Percentiles rank a stretch among this genome's conserved stretches.
phyloP scores from a whole-genome alignment of 2,113 vertebrate genomes.

The Myiozetetes cayanensis region DNA sequence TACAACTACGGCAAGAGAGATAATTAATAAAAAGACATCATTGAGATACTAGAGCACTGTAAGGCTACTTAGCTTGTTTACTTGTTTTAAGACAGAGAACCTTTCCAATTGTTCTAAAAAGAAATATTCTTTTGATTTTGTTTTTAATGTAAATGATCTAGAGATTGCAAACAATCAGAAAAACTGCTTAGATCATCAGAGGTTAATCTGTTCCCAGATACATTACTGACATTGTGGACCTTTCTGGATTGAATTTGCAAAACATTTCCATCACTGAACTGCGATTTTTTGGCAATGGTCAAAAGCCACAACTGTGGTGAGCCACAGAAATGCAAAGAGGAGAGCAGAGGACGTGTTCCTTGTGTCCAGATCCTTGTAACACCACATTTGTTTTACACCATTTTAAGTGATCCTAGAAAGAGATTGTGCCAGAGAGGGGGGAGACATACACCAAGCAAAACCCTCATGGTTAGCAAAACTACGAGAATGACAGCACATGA shows the following conservation, averaged over 20 bases:
- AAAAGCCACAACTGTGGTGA: background rate
- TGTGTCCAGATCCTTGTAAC: background rate
- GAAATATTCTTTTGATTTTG: background rate
- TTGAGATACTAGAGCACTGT: background rate
- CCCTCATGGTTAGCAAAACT: background rate
- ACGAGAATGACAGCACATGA: background rate
- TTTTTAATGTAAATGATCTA: background rate
- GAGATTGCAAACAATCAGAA: background rate
- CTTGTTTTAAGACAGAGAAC: background rate
- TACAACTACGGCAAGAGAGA: background rate
- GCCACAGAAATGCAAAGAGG: background rate
- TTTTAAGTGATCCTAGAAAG: background rate
- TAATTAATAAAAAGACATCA: background rate
- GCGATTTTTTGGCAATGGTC: background rate
- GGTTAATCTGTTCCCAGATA: rapidly evolving
- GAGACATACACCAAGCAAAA: background rate
- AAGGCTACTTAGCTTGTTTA: background rate
- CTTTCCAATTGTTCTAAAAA: background rate
- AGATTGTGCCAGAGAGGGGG: background rate
- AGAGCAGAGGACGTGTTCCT: rapidly evolving
- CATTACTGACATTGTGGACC: background rate
- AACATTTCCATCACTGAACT: background rate
- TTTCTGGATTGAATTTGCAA: background rate
- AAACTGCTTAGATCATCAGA: background rate
- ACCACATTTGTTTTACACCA: background rate